phyloP scores from a whole-genome alignment of 2,888 invertebrate species.

The Volucella zonaria region DNA sequence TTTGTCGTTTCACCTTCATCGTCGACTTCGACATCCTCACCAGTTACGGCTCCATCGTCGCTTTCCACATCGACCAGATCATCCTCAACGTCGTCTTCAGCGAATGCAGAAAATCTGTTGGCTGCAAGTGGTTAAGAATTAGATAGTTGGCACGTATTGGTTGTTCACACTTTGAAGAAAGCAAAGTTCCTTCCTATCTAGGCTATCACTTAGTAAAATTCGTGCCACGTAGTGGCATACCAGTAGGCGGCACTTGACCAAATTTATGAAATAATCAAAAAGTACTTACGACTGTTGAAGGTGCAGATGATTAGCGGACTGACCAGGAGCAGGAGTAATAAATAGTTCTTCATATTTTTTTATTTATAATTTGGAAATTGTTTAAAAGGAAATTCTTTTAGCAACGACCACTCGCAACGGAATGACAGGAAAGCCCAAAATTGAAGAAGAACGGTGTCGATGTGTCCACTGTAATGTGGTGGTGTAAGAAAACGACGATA shows the following conservation, averaged over 20 bases:
- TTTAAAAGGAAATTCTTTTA: constrained; percentile 54
- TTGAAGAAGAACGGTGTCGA: constrained; percentile 62
- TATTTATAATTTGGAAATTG: constrained; percentile 60
- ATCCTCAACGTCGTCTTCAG: constrained; percentile 85
- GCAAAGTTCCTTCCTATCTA: constrained; percentile 21
- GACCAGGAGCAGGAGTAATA: constrained; percentile 86
- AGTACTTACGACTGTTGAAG: constrained; percentile 88
- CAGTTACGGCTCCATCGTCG: constrained; percentile 86
- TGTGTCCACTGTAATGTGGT: constrained; percentile 70
- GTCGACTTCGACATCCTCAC: constrained; percentile 84
- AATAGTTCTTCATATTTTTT: constrained; percentile 87
- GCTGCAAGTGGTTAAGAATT: constrained; percentile 79
- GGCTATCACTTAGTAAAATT: constrained; percentile 23
- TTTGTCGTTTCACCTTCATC: constrained; percentile 86
- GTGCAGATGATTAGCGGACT: constrained; percentile 89
- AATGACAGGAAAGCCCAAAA: constrained; percentile 59
- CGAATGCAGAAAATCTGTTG: constrained; percentile 84
- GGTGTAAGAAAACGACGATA: constrained; percentile 71
- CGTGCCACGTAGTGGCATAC: constrained; percentile 67
- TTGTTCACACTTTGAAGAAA: constrained; percentile 9
- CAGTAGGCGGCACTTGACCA: constrained; percentile 57
- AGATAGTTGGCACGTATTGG: constrained; percentile 29
- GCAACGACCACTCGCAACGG: constrained; percentile 45
- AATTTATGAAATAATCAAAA: constrained; percentile 75
- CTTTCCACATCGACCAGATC: constrained; percentile 88